phyloP scores from a whole-genome alignment of 2,113 vertebrate genomes.

The Solenodon paradoxus region DNA sequence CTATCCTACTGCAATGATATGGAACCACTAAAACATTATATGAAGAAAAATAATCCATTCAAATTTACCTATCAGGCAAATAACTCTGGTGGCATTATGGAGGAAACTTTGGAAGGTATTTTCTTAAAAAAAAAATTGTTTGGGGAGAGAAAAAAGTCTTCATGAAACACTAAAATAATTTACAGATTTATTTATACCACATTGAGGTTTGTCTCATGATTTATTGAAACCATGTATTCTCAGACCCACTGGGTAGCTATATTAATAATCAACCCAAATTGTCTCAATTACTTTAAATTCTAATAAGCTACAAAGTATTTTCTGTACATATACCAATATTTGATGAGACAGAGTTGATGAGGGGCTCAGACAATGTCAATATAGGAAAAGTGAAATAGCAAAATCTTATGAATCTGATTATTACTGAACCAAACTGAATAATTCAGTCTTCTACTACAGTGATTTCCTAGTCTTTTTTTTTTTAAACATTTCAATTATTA shows the following conservation, averaged over 20 bases:
- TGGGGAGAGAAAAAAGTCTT: neutral
- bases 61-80: neutral
- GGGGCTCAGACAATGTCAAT: constrained; percentile 1
- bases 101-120: neutral
- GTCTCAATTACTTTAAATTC: constrained; percentile 32
- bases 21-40: neutral
- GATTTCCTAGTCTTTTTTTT: constrained; percentile 9
- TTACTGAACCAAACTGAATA: constrained; percentile 45
- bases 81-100: neutral
- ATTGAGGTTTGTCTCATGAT: neutral
- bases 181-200: constrained; percentile 48
- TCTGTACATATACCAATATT: constrained; percentile 43
- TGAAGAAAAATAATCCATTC: neutral
- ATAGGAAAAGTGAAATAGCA: neutral
- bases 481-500: constrained; percentile 59
- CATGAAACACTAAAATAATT: neutral
- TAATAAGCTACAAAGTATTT: neutral
- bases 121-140: constrained; percentile 32
- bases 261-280: constrained; percentile 36
- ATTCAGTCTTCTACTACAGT: constrained; percentile 21
- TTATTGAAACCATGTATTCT: constrained; percentile 34
- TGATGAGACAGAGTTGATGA: constrained; percentile 16
- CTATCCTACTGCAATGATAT: neutral
- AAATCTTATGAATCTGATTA: constrained; percentile 22
- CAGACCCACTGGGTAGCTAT: neutral